Base-by-base conservation (phyloP, 2,888 invertebrate species). In the Nomada lathburiana region DNA sequence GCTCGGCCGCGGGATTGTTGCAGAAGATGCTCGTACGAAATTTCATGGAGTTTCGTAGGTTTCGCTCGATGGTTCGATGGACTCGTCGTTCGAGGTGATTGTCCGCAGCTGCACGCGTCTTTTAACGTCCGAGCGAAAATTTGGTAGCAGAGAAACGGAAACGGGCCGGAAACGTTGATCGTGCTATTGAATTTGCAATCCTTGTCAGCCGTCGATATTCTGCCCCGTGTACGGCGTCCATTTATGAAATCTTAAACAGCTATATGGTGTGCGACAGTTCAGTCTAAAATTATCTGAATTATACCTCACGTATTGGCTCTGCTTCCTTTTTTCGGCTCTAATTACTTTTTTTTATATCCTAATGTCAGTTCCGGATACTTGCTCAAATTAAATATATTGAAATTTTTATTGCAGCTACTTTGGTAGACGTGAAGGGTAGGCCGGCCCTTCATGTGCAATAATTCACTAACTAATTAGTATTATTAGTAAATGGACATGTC, bases 31-130 rank as follows among this genome's bases (percentile, higher is more conserved):
- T 10, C 20, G 26, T 67, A 72, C 72, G 20, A 55, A 47, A 59
- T 72, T 80, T 77, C 53, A 72, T 62, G 50, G 57, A 18, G 67
- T 29, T 50, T 26, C 65, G 57, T 53, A 29, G 5, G 16, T 53
- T 62, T 75, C 29, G 13, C 18, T 60, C 52, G 42, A 65, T 60
- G 47, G 55, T 65, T 52, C 74, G 5, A 42, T 23, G 36, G 23
- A 13, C 52, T 20, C 50, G 68, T 26, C 52, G 44, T 53, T 73
- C n/a, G 7, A 18, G 10, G 47, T 16, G 59, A 60, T 60, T 70
- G 47, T 70, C 44, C 59, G 47, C 47, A 20, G 70, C 29, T 47
- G 16, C 59, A 47, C 47, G 70, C 69, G 23, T 47, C 52, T 55
- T 68, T 68, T 68, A 55, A 55, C 23, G 18, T 44, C 44, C 18